Conservation (phyloP, 1,140 invertebrate genomes). For the Caenorhabditis briggsae region DNA sequence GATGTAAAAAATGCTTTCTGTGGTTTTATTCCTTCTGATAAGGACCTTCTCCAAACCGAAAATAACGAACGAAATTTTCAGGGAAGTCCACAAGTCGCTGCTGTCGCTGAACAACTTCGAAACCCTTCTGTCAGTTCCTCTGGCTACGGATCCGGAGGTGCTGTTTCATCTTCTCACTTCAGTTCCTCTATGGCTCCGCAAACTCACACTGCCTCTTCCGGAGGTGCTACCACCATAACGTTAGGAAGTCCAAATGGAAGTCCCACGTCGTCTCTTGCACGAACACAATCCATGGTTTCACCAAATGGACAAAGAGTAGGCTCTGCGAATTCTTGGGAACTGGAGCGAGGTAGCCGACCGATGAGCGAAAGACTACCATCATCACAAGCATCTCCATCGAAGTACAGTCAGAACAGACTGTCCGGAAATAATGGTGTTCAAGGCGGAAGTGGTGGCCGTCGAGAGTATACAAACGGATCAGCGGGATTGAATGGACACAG, state of each 20-base stretch:
- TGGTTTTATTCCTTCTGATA: too few species aligned
- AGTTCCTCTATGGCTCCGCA: neutral
- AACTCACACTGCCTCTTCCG: conserved; percentile 29
- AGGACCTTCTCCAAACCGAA: too few species aligned
- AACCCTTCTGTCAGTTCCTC: conserved; percentile 42
- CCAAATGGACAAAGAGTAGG: conserved; percentile 10
- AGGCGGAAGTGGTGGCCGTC: conserved; percentile 47
- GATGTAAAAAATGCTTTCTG: too few species aligned
- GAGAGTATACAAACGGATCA: conserved; percentile 22
- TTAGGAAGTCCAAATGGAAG: conserved; percentile 58
- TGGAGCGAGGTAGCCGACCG: conserved; percentile 16
- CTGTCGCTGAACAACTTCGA: conserved; percentile 47
- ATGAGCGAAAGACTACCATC: neutral
- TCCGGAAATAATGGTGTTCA: conserved; percentile 10
- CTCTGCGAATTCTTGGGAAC: conserved; percentile 7
- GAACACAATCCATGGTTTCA: conserved; percentile 44
- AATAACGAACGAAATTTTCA: neutral
- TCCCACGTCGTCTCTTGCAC: conserved; percentile 25
- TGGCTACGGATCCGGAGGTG: conserved; percentile 18
- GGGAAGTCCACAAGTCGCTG: conserved; percentile 36
- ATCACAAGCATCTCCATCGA: conserved; percentile 14
- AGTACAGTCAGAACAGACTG: conserved; percentile 13
- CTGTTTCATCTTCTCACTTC: neutral
- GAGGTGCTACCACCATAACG: conserved; percentile 60
- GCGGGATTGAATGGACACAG: neutral